A percentile compares a stretch with the other conserved stretches of the same genome.
Evolutionary conservation across 2,888 invertebrate species (phyloP).

Genomic region (Cantharis lateralis): DNA sequence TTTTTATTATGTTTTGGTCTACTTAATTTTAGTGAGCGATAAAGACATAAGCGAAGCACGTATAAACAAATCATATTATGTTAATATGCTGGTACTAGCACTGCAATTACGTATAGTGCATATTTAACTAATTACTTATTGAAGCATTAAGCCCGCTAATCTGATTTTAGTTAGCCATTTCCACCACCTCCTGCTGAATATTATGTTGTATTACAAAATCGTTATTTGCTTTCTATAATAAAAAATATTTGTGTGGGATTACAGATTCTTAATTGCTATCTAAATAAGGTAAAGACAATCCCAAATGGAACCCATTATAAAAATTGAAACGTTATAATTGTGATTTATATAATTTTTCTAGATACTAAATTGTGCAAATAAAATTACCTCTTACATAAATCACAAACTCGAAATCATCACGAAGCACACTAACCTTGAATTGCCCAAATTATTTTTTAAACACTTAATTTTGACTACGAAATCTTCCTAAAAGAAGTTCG

Average conservation of each 20-base stretch:
- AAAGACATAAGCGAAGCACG: slow-evolving; percentile 15
- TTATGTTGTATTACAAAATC: background rate
- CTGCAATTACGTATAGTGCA: slow-evolving; percentile 14
- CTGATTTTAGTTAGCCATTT: slow-evolving; percentile 10
- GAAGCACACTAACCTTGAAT: background rate
- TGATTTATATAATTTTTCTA: background rate
- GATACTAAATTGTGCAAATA: background rate
- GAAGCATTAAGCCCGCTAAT: slow-evolving; percentile 20
- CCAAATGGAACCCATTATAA: background rate
- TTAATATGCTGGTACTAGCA: slow-evolving; percentile 12
- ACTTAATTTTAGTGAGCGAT: slow-evolving; percentile 25
- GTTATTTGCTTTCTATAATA: background rate
- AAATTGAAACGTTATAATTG: background rate
- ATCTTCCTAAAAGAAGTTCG: background rate
- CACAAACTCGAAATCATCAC: background rate
- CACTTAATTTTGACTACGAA: background rate
- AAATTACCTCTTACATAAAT: slow-evolving; percentile 3
- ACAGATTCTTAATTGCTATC: background rate
- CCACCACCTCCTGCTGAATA: background rate
- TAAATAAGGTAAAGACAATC: slow-evolving; percentile 1
- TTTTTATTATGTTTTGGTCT: slow-evolving; percentile 29
- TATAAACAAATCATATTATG: slow-evolving; percentile 17
- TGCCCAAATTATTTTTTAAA: background rate
- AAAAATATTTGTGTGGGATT: background rate
- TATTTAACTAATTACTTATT: slow-evolving; percentile 24